Percentiles rank a stretch among this genome's conserved stretches.
These are phyloP conservation scores for Megalurothrips usitatus DNA, from an alignment of 2,888 invertebrate species.

Conservation along the genomic window DNA sequence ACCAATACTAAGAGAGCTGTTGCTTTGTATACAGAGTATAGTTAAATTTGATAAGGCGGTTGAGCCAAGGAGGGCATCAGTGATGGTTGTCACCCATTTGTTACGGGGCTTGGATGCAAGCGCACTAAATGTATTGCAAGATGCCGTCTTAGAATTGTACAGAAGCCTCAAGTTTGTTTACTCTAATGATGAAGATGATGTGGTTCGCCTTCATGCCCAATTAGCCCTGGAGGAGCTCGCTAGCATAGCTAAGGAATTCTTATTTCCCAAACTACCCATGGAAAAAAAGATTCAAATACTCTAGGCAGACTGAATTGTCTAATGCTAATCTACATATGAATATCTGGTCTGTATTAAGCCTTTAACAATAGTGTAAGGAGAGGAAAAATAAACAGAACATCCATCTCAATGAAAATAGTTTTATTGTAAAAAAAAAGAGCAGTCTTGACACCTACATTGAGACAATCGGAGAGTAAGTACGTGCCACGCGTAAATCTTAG, in stretches of 20 bases:
- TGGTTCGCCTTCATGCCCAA: constrained; percentile 68
- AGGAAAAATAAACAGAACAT: not conserved
- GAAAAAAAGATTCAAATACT: not conserved
- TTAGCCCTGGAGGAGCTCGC: constrained; percentile 64
- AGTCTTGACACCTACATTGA: constrained; percentile 22
- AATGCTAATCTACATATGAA: not conserved
- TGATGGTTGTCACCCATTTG: constrained; percentile 68
- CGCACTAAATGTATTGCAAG: constrained; percentile 57
- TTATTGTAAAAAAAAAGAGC: constrained; percentile 2
- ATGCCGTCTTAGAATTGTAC: constrained; percentile 64
- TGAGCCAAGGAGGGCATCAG: constrained; percentile 73
- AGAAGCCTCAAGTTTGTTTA: constrained; percentile 63
- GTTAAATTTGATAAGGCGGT: constrained; percentile 30
- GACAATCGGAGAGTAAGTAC: constrained; percentile 12
- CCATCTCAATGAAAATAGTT: not conserved
- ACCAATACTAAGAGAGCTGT: constrained; percentile 45
- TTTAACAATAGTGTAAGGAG: not conserved
- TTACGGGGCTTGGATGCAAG: constrained; percentile 70
- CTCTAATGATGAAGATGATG: constrained; percentile 60
- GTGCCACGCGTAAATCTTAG: constrained; percentile 19
- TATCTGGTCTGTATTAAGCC: not conserved
- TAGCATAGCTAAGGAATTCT: not conserved
- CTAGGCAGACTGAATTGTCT: not conserved
- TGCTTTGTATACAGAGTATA: constrained; percentile 44
- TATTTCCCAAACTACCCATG: not conserved